Percentiles rank a stretch among this genome's conserved stretches.
phyloP scores from a whole-genome alignment of 2,888 invertebrate species.

The Eupeodes luniger region DNA sequence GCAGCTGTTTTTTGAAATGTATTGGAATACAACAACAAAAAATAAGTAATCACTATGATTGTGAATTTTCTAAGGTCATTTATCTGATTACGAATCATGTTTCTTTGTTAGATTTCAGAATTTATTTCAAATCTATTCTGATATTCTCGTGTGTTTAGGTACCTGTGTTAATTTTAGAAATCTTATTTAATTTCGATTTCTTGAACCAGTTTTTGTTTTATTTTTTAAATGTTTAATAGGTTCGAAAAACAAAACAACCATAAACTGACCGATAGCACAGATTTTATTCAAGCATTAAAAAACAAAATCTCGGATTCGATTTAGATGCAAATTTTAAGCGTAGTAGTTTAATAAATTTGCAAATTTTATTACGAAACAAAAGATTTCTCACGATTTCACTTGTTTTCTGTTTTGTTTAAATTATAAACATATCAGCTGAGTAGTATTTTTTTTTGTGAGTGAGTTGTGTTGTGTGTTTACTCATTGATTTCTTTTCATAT shows the following conservation, averaged over 20 bases:
- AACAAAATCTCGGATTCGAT: conserved; percentile 11
- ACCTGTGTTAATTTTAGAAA: conserved; percentile 13
- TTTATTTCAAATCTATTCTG: too few species aligned
- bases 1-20: conserved; percentile 33
- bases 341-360: conserved; percentile 46
- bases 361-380: conserved; percentile 39
- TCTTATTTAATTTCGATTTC: conserved; percentile 30
- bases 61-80: conserved; percentile 37
- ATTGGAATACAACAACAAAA: not conserved
- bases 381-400: conserved; percentile 70
- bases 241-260: not conserved
- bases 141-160: not conserved
- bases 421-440: conserved; percentile 1
- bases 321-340: conserved; percentile 60
- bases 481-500: conserved; percentile 37
- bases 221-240: not conserved
- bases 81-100: conserved; percentile 34
- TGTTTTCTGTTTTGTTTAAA: conserved; percentile 14
- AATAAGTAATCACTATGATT: conserved; percentile 22
- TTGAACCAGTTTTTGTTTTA: conserved; percentile 52
- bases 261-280: conserved; percentile 41
- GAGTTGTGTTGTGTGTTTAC: conserved; percentile 13
- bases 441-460: not conserved
- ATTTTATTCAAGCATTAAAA: conserved; percentile 49
- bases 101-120: conserved; percentile 32